Evolutionary conservation across 2,797 vertebrate species (phyloP).

Genomic region (Linurgus olivaceus): DNA sequence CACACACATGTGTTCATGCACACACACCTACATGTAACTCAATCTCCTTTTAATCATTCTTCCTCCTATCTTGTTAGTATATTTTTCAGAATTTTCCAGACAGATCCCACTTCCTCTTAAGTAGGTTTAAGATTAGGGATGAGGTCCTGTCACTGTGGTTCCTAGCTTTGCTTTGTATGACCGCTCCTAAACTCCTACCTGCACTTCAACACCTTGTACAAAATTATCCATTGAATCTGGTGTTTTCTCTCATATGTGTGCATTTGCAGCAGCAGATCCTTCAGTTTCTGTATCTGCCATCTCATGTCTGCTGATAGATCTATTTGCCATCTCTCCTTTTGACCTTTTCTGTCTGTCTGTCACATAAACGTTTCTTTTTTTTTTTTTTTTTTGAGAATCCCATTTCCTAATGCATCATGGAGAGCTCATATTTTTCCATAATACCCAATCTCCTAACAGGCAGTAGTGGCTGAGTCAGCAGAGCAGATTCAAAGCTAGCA

Average conservation of each 20-base stretch:
- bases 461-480: constrained; percentile 25
- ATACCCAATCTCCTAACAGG: background rate
- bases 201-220: background rate
- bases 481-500: background rate
- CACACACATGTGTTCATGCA: fast-evolving
- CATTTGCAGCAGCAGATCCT: background rate
- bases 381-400: background rate
- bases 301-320: background rate
- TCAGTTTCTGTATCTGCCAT: background rate
- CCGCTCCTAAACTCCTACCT: background rate
- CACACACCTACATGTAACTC: background rate
- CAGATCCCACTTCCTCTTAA: background rate
- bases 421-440: background rate
- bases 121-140: background rate
- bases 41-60: background rate
- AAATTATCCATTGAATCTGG: background rate
- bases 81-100: background rate
- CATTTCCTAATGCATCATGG: background rate
- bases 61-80: background rate
- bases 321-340: background rate
- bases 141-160: background rate
- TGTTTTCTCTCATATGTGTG: background rate
- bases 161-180: background rate
- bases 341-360: background rate
- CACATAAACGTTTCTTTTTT: background rate